phyloP scores from a whole-genome alignment of 2,113 vertebrate species.

The Poecile atricapillus region DNA sequence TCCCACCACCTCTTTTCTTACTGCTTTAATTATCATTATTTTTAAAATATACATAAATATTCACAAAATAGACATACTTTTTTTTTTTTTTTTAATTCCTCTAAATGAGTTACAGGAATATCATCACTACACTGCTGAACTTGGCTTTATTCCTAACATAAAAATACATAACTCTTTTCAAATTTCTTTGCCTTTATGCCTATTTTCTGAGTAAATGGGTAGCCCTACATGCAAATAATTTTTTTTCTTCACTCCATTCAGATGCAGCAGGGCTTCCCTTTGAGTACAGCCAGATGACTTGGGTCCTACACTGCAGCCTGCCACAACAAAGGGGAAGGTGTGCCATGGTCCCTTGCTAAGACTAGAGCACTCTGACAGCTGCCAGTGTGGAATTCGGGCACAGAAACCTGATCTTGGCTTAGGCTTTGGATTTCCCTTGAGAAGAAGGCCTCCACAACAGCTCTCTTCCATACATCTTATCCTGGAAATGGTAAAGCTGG shows the following conservation, averaged over 20 bases:
- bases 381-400: not conserved
- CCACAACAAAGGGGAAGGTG: no score
- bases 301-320: no score
- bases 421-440: not conserved
- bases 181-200: not conserved
- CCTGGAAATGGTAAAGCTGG: not conserved
- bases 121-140: not conserved
- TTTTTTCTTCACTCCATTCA: no score
- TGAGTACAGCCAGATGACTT: no score
- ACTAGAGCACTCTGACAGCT: not conserved
- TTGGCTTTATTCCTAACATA: slow-evolving; percentile 35
- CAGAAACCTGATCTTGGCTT: not conserved
- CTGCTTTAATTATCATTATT: slow-evolving; percentile 42
- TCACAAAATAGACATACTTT: not conserved
- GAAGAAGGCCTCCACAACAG: not conserved
- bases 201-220: slow-evolving; percentile 6
- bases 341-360: not conserved
- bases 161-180: not conserved
- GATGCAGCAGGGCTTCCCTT: no score
- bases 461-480: not conserved
- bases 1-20: slow-evolving; percentile 5
- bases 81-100: not conserved
- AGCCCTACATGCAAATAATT: not conserved
- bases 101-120: not conserved
- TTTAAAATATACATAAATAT: slow-evolving; percentile 8